Conservation (phyloP, 2,888 invertebrate species). For the Dioctria linearis region DNA sequence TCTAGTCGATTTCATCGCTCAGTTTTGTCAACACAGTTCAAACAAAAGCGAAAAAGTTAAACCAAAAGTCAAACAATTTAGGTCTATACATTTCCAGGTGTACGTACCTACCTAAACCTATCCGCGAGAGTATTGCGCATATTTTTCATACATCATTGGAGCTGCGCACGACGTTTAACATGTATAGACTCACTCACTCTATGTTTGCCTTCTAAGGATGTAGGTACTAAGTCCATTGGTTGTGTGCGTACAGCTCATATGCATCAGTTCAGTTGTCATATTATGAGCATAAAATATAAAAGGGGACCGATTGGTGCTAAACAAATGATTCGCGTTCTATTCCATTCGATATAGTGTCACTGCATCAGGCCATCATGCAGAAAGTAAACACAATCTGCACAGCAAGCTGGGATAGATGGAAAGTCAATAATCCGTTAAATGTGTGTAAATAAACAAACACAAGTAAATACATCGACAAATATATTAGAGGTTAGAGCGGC, state of each 20-base stretch:
- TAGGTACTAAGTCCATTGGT: background rate
- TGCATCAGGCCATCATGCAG: background rate
- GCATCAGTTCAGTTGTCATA: background rate
- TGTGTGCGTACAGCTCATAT: constrained; percentile 9
- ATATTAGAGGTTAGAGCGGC: constrained; percentile 10
- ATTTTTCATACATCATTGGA: constrained; percentile 42
- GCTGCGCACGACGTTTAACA: constrained; percentile 33
- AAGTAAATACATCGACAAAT: constrained; percentile 16
- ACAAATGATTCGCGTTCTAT: constrained; percentile 24
- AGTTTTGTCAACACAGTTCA: constrained; percentile 48
- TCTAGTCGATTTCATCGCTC: constrained; percentile 57
- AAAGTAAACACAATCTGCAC: background rate
- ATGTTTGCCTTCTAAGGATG: background rate
- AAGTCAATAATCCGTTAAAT: constrained; percentile 57
- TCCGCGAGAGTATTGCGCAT: constrained; percentile 30
- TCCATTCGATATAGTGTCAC: background rate
- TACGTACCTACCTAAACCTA: background rate
- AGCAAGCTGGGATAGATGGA: background rate
- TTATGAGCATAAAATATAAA: background rate
- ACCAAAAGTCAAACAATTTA: constrained; percentile 40
- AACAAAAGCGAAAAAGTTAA: constrained; percentile 38
- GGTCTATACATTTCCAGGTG: constrained; percentile 35
- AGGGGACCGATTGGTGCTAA: constrained; percentile 32
- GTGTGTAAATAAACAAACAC: constrained; percentile 56
- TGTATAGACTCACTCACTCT: background rate